Evolutionary conservation across 2,888 invertebrate genomes (phyloP).

Genomic region (Neoscelio sp.): DNA sequence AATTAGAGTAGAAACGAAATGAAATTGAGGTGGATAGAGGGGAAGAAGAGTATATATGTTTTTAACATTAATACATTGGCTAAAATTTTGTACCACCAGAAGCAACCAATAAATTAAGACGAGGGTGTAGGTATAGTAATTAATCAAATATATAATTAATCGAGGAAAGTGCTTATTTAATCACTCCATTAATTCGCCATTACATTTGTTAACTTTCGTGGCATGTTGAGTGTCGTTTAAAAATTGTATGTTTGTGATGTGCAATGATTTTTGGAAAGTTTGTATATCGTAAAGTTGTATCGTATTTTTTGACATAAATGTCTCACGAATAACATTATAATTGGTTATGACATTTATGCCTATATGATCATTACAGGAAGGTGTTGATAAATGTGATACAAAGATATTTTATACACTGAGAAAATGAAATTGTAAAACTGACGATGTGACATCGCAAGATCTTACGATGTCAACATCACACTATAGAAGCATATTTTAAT

Average conservation of each 20-base stretch:
- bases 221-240: slow-evolving; percentile 50
- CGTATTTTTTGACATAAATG: background rate
- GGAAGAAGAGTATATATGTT: background rate
- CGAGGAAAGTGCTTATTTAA: slow-evolving; percentile 35
- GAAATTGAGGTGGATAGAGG: too few relatives aligned
- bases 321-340: background rate
- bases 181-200: slow-evolving; percentile 40
- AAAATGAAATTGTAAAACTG: too few relatives aligned
- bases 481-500: too few relatives aligned
- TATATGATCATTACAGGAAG: too few relatives aligned
- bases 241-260: slow-evolving; percentile 31
- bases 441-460: too few relatives aligned
- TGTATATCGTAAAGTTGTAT: too few relatives aligned
- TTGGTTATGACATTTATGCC: background rate
- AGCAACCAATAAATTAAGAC: slow-evolving; percentile 7
- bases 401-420: too few relatives aligned
- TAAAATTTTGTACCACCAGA: slow-evolving; percentile 10
- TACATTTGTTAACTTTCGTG: slow-evolving; percentile 28
- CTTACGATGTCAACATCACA: too few relatives aligned
- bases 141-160: slow-evolving; percentile 28
- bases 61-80: slow-evolving; percentile 1
- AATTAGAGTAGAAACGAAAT: too few relatives aligned
- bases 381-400: too few relatives aligned
- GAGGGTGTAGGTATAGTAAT: slow-evolving; percentile 45
- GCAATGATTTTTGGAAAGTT: background rate